Percentiles rank a stretch among this genome's conserved stretches.
Conservation (phyloP, 2,888 invertebrate species). For the Acanthosoma haemorrhoidale region DNA sequence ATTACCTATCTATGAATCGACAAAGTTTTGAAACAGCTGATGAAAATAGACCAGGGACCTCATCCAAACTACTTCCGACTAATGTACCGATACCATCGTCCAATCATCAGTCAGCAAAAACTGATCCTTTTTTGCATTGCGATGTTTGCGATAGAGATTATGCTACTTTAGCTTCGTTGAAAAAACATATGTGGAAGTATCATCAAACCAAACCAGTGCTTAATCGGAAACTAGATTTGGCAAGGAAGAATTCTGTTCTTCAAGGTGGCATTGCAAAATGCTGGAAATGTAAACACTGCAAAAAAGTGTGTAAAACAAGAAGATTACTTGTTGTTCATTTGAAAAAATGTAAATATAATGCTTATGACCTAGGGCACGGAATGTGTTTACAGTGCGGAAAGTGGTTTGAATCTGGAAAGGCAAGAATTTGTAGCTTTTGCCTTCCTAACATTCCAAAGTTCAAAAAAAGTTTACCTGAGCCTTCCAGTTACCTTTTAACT, state of each 20-base stretch:
- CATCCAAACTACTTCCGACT: background rate
- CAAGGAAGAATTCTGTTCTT: background rate
- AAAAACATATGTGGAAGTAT: conserved; percentile 28
- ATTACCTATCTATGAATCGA: background rate
- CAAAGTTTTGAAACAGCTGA: background rate
- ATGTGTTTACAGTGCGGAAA: conserved; percentile 23
- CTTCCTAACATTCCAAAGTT: background rate
- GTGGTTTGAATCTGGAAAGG: conserved; percentile 21
- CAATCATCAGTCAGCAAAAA: background rate
- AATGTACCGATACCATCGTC: background rate
- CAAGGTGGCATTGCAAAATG: background rate
- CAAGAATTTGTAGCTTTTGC: conserved; percentile 21
- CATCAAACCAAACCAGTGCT: background rate
- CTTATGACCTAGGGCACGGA: background rate
- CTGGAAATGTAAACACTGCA: conserved; percentile 24
- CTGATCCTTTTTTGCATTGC: background rate
- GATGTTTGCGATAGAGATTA: conserved; percentile 31
- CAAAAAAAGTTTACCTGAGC: background rate
- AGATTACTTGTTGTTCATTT: conserved; percentile 13
- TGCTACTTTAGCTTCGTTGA: conserved; percentile 27
- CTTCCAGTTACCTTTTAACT: background rate
- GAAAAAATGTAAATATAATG: conserved; percentile 24
- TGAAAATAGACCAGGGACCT: conserved; percentile 1
- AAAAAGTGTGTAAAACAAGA: background rate
- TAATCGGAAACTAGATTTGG: background rate